Evolutionary conservation across 2,113 vertebrate species (phyloP).

Genomic region (Zapus hudsonius): DNA sequence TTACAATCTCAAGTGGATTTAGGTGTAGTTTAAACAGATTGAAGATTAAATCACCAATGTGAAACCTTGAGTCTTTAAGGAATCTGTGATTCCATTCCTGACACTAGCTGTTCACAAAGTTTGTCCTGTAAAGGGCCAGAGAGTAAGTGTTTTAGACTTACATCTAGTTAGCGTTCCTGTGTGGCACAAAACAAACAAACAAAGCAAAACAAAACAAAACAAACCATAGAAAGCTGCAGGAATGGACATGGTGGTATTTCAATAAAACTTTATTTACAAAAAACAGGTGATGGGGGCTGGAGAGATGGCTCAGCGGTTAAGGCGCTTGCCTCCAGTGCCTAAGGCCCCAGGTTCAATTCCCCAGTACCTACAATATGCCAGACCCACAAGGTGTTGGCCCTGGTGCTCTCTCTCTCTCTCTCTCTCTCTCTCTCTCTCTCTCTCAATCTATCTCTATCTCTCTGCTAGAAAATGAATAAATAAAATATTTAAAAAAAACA

Average conservation of each 20-base stretch:
- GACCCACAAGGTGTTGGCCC: no score
- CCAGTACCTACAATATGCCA: no score
- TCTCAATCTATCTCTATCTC: no score
- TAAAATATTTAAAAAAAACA: conserved; percentile 13
- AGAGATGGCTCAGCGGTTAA: no score
- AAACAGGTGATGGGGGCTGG: not conserved
- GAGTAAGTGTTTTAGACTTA: not conserved
- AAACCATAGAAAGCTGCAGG: not conserved
- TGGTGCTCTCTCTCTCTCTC: no score
- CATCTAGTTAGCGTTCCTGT: not conserved
- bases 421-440: no score
- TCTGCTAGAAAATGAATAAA: no score
- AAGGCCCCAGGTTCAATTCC: no score
- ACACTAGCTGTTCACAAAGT: no score
- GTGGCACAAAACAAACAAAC: not conserved
- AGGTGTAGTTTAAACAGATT: not conserved
- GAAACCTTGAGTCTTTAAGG: not conserved
- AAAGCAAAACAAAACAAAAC: not conserved
- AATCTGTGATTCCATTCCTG: not conserved
- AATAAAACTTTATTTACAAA: conserved; percentile 21
- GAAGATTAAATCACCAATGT: not conserved
- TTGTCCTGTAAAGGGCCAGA: not conserved
- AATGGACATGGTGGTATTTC: not conserved
- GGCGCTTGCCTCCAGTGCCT: no score
- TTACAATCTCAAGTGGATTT: not conserved